Base-by-base conservation (phyloP, 2,888 invertebrate genomes). In the Craniophora ligustri region DNA sequence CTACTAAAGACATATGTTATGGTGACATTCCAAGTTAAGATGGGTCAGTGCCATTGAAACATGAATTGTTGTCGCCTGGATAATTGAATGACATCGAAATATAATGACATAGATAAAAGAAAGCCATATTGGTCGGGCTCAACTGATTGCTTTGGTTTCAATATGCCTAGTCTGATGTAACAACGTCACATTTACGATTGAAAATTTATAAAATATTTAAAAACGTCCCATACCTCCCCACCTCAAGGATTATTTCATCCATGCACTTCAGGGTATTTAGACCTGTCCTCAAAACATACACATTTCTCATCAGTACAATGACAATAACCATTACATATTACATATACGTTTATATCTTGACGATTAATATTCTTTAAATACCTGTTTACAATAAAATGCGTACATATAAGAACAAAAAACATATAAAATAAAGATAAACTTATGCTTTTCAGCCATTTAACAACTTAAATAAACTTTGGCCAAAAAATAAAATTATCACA, bases 381-480 rank as follows among this genome's bases (percentile, higher is more conserved):
- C 56, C 38, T 35, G 46, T 53, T 59, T 36, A 45, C 36, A 49
- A 39, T 47, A 54, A 51, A 38, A 42, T 34, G 44, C 47, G 32
- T 16, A 28, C 66, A 46, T 19, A 32, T 18, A 26, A 30, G 16
- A 45, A 3, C n/a, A n/a, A n/a, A 30, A 67, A 60, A 49, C 35
- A 67, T 45, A 35, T 34, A 49, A 54, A 21, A 62, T 65, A 67
- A 67, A 70, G 51, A 70, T 49, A 72, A 72, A 67, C 47, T 73
- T 75, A 75, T 75, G 86, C 84, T 85, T 72, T 75, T n/a, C 63
- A 85, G 84, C 84, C 66, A 58, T 68, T 66, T 76, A 83, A 83
- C 68, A 82, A 85, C 82, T 86, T 81, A 87, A 86, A 85, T 86
- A 88, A 86, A 88, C 89, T 91, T 90, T 91, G 91, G 89, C 85